These are phyloP conservation scores for Hemiprocne comata DNA, from an alignment of 2,113 vertebrate genomes.

Conservation along the genomic window DNA sequence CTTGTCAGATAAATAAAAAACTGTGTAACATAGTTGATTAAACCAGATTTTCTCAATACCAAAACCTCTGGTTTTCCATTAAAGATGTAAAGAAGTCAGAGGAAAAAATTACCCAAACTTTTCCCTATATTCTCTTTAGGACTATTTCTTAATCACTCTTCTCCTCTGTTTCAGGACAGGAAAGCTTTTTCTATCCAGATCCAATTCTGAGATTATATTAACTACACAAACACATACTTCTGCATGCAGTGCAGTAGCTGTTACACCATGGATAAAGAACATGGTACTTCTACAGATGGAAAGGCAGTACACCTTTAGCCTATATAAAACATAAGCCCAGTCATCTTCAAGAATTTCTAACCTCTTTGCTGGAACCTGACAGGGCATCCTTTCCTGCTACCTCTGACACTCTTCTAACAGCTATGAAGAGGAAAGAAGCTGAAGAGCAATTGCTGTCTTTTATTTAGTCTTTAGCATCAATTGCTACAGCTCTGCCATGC, in stretches of 20 bases:
- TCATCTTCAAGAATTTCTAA: neutral
- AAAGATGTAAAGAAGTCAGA: too few relatives aligned
- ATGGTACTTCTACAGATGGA: neutral
- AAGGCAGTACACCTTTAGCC: neutral
- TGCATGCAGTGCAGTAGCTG: neutral
- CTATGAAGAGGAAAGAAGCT: neutral
- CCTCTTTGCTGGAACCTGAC: neutral
- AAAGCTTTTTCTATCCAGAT: neutral
- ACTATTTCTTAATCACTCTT: neutral
- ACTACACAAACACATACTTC: neutral
- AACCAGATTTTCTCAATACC: neutral
- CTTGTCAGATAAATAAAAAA: neutral
- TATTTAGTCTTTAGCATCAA: neutral
- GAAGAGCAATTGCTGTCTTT: neutral
- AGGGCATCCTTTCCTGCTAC: neutral
- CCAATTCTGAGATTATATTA: neutral
- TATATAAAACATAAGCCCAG: neutral
- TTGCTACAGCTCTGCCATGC: neutral
- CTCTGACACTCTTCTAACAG: neutral
- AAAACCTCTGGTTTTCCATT: neutral
- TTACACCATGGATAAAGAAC: neutral
- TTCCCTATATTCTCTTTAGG: neutral
- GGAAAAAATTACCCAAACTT: neutral
- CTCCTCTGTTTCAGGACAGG: neutral
- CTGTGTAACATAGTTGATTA: neutral